A percentile compares a stretch with the other conserved stretches of the same genome.
These are phyloP conservation scores for Lycaon pictus DNA, from an alignment of 2,113 vertebrate genomes.

Conservation along the genomic window DNA sequence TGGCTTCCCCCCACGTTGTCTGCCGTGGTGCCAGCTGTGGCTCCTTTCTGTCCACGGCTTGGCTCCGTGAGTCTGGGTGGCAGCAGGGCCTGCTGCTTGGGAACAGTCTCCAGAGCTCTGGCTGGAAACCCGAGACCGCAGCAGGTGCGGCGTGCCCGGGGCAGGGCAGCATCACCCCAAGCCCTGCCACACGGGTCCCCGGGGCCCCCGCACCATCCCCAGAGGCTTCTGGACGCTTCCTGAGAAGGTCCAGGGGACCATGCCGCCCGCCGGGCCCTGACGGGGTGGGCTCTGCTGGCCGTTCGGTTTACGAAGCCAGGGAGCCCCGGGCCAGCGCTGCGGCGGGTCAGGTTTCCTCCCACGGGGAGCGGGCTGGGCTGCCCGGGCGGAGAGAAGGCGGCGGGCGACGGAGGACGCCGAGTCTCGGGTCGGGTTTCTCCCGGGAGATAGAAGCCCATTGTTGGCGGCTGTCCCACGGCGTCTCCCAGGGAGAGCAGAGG, in stretches of 20 bases:
- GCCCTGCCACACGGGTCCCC: fast-evolving
- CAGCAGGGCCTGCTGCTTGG: fast-evolving
- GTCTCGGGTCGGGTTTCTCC: constrained; percentile 38
- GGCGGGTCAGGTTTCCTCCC: neutral
- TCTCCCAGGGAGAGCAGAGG: constrained; percentile 13
- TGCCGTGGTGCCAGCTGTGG: fast-evolving
- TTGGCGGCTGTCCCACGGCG: neutral
- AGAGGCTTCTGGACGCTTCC: neutral
- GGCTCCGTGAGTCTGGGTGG: neutral
- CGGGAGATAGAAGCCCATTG: constrained; percentile 57
- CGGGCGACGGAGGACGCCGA: neutral
- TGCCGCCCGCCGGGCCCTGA: neutral
- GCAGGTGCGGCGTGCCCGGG: neutral
- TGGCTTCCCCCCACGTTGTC: fast-evolving
- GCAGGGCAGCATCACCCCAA: fast-evolving
- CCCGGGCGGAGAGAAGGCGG: neutral
- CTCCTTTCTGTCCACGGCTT: neutral
- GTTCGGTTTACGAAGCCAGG: neutral
- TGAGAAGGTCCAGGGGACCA: neutral
- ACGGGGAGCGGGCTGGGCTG: neutral
- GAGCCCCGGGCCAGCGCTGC: fast-evolving
- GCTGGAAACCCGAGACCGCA: fast-evolving
- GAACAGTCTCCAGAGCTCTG: neutral
- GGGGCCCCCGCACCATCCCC: neutral
- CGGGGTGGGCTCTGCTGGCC: fast-evolving